Base-by-base conservation (phyloP, 2,888 invertebrate species). In the Zele albiditarsus region DNA sequence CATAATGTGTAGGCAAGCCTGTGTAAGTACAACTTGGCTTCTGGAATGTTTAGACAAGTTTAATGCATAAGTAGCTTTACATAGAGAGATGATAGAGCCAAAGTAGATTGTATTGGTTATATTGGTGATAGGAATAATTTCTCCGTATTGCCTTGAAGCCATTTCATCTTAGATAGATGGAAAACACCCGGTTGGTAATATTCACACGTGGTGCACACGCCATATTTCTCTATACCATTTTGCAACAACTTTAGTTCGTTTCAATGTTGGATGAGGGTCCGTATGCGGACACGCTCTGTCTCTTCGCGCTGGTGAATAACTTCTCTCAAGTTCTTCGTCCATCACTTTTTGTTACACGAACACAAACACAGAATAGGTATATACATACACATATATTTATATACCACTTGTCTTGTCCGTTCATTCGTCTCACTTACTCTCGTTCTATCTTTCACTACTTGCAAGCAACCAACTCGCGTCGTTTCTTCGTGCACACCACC, bases 291-390 rank as follows among this genome's bases (percentile, higher is more conserved):
- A 71, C 70, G 60, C 38, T 60, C 70, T n/a, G 60, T 42, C 70
- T 53, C 53, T 20, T 69, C 58, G 38, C 20, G n/a, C 49, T 53
- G 31, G 53, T 31, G 71, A 62, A 62, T 71, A 46, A 42, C 62
- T 71, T 62, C 20, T 46, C 49, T 42, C 14, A 62, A 53, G 31
- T 68, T 62, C 42, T 49, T 49, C 57, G 62, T 49, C 62, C 57
- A 57, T 69, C 62, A 62, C 25, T 71, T 71, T 71, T 71, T 69
- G 27, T 60, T 60, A 62, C 53, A 60, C 27, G 42, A 25, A 62
- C 70, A 58, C 42, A 23, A 38, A 42, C 31, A 68, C n/a, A 68
- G 28, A 38, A 46, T 46, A n/a, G 46, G 46, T 10, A 10, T 53
- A 49, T 49, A n/a, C n/a, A 20, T 27, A 57, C 33, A 20, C 57